Evolutionary conservation across 2,797 vertebrate species (phyloP).

Genomic region (Numenius phaeopus): DNA sequence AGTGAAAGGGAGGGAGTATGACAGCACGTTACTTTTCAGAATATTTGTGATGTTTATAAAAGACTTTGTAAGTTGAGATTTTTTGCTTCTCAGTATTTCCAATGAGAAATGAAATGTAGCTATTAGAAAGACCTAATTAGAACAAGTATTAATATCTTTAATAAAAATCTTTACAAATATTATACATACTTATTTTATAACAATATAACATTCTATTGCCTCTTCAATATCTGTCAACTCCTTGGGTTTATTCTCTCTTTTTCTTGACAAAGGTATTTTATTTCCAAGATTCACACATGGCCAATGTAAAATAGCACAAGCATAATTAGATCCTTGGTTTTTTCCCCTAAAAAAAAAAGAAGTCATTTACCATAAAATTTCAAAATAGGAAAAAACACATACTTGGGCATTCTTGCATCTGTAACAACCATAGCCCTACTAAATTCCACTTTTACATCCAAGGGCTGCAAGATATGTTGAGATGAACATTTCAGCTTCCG

Average conservation of each 20-base stretch:
- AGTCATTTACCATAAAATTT: not conserved
- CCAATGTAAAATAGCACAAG: fast-evolving
- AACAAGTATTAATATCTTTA: not conserved
- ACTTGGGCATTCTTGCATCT: constrained; percentile 97
- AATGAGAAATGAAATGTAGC: not conserved
- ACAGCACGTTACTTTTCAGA: not conserved
- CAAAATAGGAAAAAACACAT: constrained; percentile 40
- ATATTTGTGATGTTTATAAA: not conserved
- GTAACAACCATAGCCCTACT: constrained; percentile 94
- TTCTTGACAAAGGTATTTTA: not conserved
- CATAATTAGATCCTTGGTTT: not conserved
- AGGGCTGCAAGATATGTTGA: constrained; percentile 93
- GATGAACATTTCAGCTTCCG: constrained; percentile 87
- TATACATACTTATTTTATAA: not conserved
- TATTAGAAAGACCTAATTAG: not conserved
- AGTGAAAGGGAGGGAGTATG: not conserved
- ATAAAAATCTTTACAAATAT: not conserved
- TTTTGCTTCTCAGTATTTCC: not conserved
- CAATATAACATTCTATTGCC: not conserved
- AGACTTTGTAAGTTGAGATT: not conserved
- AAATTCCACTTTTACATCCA: constrained; percentile 92
- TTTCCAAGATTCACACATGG: not conserved
- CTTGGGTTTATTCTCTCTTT: not conserved
- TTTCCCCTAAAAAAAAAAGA: not conserved
- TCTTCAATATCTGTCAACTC: not conserved